Evolutionary conservation across 2,888 invertebrate genomes (phyloP), one percentile per base, ranked within the genome.

Genomic region (Ochlodes sylvanus): DNA sequence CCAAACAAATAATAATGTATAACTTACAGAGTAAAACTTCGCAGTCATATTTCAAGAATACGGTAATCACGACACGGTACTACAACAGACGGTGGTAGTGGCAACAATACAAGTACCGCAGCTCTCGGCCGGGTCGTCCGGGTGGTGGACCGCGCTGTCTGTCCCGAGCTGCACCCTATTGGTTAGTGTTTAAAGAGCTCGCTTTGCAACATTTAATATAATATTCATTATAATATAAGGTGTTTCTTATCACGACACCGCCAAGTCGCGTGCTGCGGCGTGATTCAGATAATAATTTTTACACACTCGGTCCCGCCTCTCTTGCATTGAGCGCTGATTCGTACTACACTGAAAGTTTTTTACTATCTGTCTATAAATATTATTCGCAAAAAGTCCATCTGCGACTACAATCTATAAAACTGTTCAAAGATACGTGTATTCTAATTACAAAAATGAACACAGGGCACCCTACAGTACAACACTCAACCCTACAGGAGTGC

Each of bases 221-320:
- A 57, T 55, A 65, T 68, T 69, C 58, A 63, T 52, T 47, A 65
- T 69, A 19, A 38, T 52, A 54, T 52, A 54, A 54, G 62, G 52
- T 62, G 19, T 62, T 41, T 15, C 62, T 71, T 73, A 74, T 73
- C 74, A 55, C 62, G 77, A 76, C 85, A 84, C 76, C 73, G 70
- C n/a, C 10, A 71, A 75, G 76, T 77, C 75, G 80, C 86, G 83
- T 87, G 85, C 66, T 65, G 69, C 71, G 74, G 72, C 71, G 78
- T 86, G 87, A 85, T 81, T 76, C 70, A 72, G 80, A 85, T 84
- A 76, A 84, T 84, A 75, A 79, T 64, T 27, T 64, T 15, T 54
- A 62, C 12, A 14, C 19, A 10, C 4, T 12, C 52, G 0, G 10
- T 52, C 52, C 15, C 52, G 52, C 52, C 52, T 19, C 12, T 14